Percentiles rank a stretch among this genome's conserved stretches.
These are phyloP conservation scores for Indicator maculatus DNA, from an alignment of 2,113 vertebrate species.

Conservation along the genomic window DNA sequence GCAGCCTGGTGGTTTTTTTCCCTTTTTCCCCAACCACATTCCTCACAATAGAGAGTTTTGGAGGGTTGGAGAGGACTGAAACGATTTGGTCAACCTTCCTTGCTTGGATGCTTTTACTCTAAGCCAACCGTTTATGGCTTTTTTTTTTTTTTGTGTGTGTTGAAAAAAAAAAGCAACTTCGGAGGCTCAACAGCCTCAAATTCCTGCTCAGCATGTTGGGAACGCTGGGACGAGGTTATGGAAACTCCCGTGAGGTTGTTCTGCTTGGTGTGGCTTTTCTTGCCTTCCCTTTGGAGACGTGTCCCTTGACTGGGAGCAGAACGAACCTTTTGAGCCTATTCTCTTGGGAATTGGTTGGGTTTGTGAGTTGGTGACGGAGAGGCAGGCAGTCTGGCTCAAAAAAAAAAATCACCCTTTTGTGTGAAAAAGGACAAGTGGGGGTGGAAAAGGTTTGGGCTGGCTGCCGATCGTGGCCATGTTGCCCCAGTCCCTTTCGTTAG, in stretches of 20 bases:
- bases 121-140: background rate
- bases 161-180: background rate
- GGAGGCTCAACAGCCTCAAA: background rate
- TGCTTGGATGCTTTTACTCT: background rate
- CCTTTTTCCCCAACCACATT: accelerated
- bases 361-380: background rate
- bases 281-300: background rate
- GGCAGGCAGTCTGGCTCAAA: background rate
- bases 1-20: background rate
- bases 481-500: accelerated
- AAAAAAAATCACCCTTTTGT: background rate
- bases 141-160: background rate
- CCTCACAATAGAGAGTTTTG: background rate
- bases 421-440: background rate
- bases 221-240: background rate
- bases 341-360: background rate
- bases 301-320: background rate
- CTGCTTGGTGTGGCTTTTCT: background rate
- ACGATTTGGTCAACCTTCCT: background rate
- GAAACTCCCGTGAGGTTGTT: background rate
- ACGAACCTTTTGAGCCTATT: background rate
- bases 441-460: accelerated
- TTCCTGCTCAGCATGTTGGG: background rate
- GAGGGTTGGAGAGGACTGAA: background rate
- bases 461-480: background rate